Percentiles rank a stretch among this genome's conserved stretches.
Evolutionary conservation across 2,113 vertebrate genomes (phyloP).

Genomic region (Anolis sagrei): DNA sequence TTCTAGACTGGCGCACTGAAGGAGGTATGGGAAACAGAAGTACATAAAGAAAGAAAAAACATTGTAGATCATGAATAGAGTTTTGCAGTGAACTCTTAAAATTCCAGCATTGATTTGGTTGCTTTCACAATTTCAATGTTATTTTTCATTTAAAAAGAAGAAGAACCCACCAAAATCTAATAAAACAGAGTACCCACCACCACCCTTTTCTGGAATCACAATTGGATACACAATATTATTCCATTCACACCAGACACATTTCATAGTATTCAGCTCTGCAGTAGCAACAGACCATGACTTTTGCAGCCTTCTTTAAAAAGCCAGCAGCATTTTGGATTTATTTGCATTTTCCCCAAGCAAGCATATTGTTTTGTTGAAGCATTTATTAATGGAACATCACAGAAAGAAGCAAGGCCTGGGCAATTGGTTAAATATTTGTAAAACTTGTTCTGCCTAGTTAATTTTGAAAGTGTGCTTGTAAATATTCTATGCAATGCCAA

Average conservation of each 20-base stretch:
- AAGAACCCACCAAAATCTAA: too few species aligned
- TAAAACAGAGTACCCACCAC: constrained; percentile 10
- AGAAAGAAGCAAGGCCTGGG: constrained; percentile 56
- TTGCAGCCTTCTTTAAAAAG: constrained; percentile 47
- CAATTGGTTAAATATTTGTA: constrained; percentile 54
- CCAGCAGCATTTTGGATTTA: constrained; percentile 45
- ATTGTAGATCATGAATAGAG: constrained; percentile 47
- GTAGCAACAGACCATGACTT: constrained; percentile 59
- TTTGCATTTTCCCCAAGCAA: constrained; percentile 33
- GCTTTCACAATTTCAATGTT: constrained; percentile 63
- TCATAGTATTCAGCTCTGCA: constrained; percentile 49
- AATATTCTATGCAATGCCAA: constrained; percentile 47
- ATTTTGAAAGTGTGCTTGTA: constrained; percentile 41
- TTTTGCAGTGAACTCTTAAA: constrained; percentile 19
- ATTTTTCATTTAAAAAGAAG: constrained; percentile 18
- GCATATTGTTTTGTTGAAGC: too few species aligned
- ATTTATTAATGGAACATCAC: constrained; percentile 61
- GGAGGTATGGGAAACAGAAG: neutral
- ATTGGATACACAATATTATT: constrained; percentile 48
- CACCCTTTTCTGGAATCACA: constrained; percentile 53
- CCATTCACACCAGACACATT: constrained; percentile 21
- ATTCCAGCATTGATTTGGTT: constrained; percentile 54
- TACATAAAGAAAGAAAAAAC: constrained; percentile 41
- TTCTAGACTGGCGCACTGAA: constrained; percentile 38
- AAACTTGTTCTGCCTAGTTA: neutral